These are phyloP conservation scores for Thomomys bottae DNA, from an alignment of 2,113 vertebrate genomes.

Conservation along the genomic window DNA sequence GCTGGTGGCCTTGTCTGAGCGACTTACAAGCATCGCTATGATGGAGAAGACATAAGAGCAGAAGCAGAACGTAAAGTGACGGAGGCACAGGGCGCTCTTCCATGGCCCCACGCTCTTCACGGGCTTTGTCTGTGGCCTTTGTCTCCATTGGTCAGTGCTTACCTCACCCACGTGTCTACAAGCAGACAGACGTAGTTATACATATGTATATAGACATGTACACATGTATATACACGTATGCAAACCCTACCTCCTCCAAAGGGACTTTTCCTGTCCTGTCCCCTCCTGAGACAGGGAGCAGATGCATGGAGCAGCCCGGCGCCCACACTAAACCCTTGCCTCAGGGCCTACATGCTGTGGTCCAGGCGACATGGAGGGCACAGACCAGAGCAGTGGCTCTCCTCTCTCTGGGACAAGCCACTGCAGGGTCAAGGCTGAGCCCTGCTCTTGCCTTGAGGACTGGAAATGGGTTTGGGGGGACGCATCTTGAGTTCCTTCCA, in stretches of 20 bases:
- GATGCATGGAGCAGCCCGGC: too few relatives aligned
- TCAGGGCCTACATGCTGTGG: too few relatives aligned
- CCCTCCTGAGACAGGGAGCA: neutral
- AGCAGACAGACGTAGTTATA: too few relatives aligned
- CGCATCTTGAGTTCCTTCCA: neutral
- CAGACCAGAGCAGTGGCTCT: neutral
- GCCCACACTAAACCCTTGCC: too few relatives aligned
- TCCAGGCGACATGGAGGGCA: too few relatives aligned
- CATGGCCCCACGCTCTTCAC: neutral
- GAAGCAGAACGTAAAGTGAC: neutral
- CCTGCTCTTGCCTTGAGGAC: neutral
- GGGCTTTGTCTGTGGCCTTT: neutral
- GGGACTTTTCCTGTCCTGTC: neutral
- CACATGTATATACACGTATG: too few relatives aligned
- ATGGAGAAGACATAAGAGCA: neutral
- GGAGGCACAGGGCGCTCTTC: neutral
- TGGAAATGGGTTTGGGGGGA: neutral
- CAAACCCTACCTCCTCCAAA: too few relatives aligned
- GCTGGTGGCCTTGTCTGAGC: neutral
- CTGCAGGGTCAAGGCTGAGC: neutral
- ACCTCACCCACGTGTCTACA: neutral
- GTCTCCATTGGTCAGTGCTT: neutral
- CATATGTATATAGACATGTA: too few relatives aligned
- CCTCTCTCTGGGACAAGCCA: neutral
- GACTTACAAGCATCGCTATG: neutral